These are phyloP conservation scores for Linepithema humile DNA, from an alignment of 1,140 invertebrate species.

Conservation along the genomic window DNA sequence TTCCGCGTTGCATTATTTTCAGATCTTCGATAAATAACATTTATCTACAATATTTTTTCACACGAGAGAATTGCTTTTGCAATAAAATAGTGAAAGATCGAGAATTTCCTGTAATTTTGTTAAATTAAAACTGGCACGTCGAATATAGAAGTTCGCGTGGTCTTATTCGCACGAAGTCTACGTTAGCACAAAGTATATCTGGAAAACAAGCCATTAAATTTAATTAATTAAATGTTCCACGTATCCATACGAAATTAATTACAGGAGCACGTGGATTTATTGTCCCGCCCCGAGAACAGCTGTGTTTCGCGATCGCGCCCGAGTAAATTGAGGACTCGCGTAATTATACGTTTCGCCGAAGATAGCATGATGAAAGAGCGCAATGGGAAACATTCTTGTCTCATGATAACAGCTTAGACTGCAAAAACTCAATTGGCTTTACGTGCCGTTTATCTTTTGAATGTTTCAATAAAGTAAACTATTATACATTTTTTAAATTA, in stretches of 20 bases:
- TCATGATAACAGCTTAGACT: not conserved
- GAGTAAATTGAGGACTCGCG: slow-evolving; percentile 32
- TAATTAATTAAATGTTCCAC: slow-evolving; percentile 46
- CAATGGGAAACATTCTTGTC: not conserved
- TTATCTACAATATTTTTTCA: not conserved
- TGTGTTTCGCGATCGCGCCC: slow-evolving; percentile 4
- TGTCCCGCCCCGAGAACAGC: slow-evolving; percentile 8
- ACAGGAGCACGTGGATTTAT: slow-evolving; percentile 24
- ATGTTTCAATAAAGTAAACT: not conserved
- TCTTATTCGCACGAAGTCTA: no score
- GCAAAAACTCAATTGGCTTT: slow-evolving; percentile 23
- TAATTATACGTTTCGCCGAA: slow-evolving; percentile 32
- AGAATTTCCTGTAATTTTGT: not conserved
- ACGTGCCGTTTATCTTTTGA: not conserved
- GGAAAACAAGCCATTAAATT: not conserved
- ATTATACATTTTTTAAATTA: no score
- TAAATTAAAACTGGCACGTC: no score
- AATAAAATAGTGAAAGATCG: no score
- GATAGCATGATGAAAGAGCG: slow-evolving; percentile 11
- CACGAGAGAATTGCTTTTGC: not conserved
- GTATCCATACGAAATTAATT: slow-evolving; percentile 30
- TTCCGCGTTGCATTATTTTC: not conserved
- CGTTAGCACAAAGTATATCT: not conserved
- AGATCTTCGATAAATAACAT: not conserved
- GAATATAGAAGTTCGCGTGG: no score